Evolutionary conservation across 2,113 vertebrate genomes (phyloP), one percentile per base, ranked within the genome.

Genomic region (Larimichthys crocea): DNA sequence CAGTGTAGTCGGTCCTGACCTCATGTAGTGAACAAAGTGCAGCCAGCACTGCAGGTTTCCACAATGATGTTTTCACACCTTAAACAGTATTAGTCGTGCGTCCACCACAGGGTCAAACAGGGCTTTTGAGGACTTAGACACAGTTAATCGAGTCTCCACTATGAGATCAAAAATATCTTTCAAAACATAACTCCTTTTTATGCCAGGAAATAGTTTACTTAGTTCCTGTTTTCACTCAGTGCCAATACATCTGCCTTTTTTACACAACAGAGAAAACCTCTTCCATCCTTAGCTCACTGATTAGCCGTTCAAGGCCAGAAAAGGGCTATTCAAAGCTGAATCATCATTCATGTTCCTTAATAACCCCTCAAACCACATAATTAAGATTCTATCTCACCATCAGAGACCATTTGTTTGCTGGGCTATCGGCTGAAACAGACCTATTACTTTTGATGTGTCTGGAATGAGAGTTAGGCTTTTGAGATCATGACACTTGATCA

Each of bases 21-120:
- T 87, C 79, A 52, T 85, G 90, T 71, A 76, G 79, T 29, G 75
- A 84, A n/a, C 75, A 82, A 50, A 77, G 55, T 61, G 82, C 66
- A 72, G 29, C 67, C 50, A 48, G n/a, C 31, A 11, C 79, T 62
- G 57, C 22, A 68, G 3, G 60, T 84, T 74, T 73, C 17, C 19
- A 49, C 44, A 71, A 10, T 49, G 48, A 31, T 53, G 49, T 20
- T 19, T 62, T 69, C 55, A 68, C 55, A 65, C 20, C 16, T 40
- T 17, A 24, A 26, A 72, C 53, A 5, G 46, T 29, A 1, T 76
- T 4, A 19, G 20, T 26, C 20, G 40, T 16, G 12, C 12, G 19
- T 46, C 40, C 15, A 49, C 29, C 16, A n/a, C 9, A 40, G 24
- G 48, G 31, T 77, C 31, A 35, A 17, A 46, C 20, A 6, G 26